Conservation (phyloP, 2,797 vertebrate genomes). For the Halcyon smyrnensis region DNA sequence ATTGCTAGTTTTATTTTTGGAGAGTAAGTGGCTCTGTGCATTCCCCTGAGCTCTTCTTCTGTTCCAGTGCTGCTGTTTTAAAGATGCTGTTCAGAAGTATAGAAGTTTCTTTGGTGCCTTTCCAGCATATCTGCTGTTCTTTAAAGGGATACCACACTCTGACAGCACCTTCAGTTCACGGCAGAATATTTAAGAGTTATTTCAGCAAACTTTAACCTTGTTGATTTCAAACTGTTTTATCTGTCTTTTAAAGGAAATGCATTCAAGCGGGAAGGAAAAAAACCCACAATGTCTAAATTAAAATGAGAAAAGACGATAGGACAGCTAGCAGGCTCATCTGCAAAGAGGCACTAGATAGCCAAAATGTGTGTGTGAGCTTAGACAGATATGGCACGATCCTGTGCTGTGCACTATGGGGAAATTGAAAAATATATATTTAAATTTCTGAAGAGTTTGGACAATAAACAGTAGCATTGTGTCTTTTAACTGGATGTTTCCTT, state of each 20-base stretch:
- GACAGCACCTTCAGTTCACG: background rate
- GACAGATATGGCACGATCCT: background rate
- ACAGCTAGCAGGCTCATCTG: background rate
- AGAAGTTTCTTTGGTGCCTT: constrained; percentile 48
- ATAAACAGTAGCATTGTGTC: background rate
- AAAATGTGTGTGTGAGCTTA: background rate
- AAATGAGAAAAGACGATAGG: background rate
- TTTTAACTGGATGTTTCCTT: background rate
- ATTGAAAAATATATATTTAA: background rate
- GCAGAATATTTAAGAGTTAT: constrained; percentile 24
- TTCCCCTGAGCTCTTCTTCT: constrained; percentile 52
- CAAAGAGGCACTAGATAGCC: background rate
- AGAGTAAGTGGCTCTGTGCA: constrained; percentile 44
- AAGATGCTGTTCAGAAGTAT: constrained; percentile 43
- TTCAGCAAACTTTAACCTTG: constrained; percentile 1
- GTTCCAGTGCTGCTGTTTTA: constrained; percentile 52
- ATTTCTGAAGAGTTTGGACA: background rate
- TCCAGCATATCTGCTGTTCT: constrained; percentile 56
- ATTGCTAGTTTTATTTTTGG: constrained; percentile 47
- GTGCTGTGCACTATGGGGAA: background rate
- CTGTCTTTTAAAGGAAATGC: background rate
- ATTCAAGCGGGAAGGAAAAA: background rate
- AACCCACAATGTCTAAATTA: background rate
- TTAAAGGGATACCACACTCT: constrained; percentile 32
- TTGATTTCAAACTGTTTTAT: constrained; percentile 1